Conservation (phyloP, 2,888 invertebrate species). For the Cryptosula pallasiana region DNA sequence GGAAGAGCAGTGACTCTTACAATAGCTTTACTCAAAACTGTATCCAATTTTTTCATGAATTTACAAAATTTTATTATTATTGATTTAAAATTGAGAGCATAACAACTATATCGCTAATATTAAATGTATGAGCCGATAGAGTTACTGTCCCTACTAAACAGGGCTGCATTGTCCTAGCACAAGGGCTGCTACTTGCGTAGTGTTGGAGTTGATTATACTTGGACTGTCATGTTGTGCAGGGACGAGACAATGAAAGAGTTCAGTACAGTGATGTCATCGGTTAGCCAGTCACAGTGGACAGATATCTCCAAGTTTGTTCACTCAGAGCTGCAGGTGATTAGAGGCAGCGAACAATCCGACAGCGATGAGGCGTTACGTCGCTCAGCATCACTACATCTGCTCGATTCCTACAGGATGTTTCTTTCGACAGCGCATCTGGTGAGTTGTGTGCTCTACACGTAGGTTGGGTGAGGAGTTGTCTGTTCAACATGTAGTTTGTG, state of each 20-base stretch:
- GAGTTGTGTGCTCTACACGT: not conserved
- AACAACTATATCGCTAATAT: too few relatives aligned
- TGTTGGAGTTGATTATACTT: not conserved
- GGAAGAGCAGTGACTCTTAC: too few relatives aligned
- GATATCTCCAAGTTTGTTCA: not conserved
- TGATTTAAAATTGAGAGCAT: too few relatives aligned
- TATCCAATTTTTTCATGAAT: too few relatives aligned
- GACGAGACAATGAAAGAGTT: not conserved
- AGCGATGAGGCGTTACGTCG: not conserved
- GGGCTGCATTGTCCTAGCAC: not conserved
- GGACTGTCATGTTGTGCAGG: not conserved
- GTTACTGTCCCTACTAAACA: too few relatives aligned
- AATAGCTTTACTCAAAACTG: too few relatives aligned
- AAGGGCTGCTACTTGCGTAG: not conserved
- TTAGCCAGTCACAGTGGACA: not conserved
- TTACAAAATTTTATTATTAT: too few relatives aligned
- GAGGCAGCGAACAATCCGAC: too few relatives aligned
- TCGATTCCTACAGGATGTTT: conserved; percentile 19
- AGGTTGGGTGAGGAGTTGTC: not conserved
- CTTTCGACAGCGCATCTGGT: not conserved
- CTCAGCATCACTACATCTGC: not conserved
- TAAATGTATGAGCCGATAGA: too few relatives aligned
- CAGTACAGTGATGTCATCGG: not conserved
- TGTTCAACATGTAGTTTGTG: too few relatives aligned
- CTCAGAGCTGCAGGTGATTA: not conserved